phyloP scores from a whole-genome alignment of 2,888 invertebrate genomes.

The Alsophila aescularia region DNA sequence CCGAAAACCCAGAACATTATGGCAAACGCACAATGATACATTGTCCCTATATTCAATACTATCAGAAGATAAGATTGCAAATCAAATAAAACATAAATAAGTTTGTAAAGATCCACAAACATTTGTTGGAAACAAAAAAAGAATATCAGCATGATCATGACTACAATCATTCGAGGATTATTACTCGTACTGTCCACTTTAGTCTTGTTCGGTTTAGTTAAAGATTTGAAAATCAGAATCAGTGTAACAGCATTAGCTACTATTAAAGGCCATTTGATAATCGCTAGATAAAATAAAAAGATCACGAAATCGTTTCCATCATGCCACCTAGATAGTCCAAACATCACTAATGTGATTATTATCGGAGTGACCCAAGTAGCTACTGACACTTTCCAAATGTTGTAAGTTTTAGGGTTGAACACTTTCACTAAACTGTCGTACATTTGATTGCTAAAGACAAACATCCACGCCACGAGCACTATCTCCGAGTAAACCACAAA shows the following conservation, averaged over 20 bases:
- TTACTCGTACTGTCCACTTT: slow-evolving; percentile 44
- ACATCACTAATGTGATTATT: slow-evolving; percentile 41
- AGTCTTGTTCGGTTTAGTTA: slow-evolving; percentile 54
- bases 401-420: slow-evolving; percentile 45
- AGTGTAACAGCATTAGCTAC: slow-evolving; percentile 59
- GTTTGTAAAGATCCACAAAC: slow-evolving; percentile 57
- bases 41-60: slow-evolving; percentile 49
- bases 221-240: slow-evolving; percentile 55
- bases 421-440: slow-evolving; percentile 67
- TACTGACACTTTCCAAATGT: slow-evolving; percentile 55
- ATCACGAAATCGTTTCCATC: slow-evolving; percentile 28
- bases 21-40: slow-evolving; percentile 68
- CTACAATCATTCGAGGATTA: slow-evolving; percentile 50
- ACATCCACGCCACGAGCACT: slow-evolving; percentile 68
- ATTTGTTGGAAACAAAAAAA: slow-evolving; percentile 69
- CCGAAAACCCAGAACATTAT: slow-evolving; percentile 74
- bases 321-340: slow-evolving; percentile 33
- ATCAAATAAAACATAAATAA: slow-evolving; percentile 46
- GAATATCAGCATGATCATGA: slow-evolving; percentile 65
- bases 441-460: slow-evolving; percentile 67
- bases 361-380: slow-evolving; percentile 59
- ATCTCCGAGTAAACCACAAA: slow-evolving; percentile 62
- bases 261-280: slow-evolving; percentile 70
- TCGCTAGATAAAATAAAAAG: slow-evolving; percentile 49
- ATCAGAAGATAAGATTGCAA: slow-evolving; percentile 35